Evolutionary conservation across 1,140 invertebrate species (phyloP).

Genomic region (Battus philenor): DNA sequence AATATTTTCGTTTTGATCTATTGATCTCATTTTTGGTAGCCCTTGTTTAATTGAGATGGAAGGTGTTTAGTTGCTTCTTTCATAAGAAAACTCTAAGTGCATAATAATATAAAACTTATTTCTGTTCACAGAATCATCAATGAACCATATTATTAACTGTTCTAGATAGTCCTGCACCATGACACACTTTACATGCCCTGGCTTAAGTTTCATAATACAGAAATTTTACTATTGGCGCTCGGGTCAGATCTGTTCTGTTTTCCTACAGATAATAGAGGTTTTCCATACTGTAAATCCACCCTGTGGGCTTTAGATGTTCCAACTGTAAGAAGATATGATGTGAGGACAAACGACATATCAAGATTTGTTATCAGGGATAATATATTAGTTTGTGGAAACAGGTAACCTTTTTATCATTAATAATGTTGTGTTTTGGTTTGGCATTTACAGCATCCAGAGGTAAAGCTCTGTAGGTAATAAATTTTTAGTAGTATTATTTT

Average conservation of each 20-base stretch:
- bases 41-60: too few species aligned
- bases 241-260: conserved; percentile 46
- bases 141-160: conserved; percentile 1
- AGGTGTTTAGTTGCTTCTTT: too few species aligned
- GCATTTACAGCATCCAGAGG: too few species aligned
- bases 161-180: conserved; percentile 32
- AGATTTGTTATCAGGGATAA: conserved; percentile 53
- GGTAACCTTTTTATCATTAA: too few species aligned
- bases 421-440: too few species aligned
- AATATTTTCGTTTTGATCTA: too few species aligned
- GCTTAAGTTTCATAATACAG: conserved; percentile 38
- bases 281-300: conserved; percentile 21
- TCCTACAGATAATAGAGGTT: conserved; percentile 29
- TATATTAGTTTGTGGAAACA: conserved; percentile 56
- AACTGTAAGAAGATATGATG: conserved; percentile 42
- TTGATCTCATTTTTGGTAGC: too few species aligned
- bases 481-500: too few species aligned
- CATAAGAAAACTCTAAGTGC: too few species aligned
- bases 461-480: too few species aligned
- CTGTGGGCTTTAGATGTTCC: conserved; percentile 49
- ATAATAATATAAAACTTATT: too few species aligned
- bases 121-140: too few species aligned
- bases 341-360: conserved; percentile 62
- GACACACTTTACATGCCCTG: conserved; percentile 60
- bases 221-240: conserved; percentile 37